Base-by-base conservation (phyloP, 2,113 vertebrate genomes). In the Rostratula benghalensis region DNA sequence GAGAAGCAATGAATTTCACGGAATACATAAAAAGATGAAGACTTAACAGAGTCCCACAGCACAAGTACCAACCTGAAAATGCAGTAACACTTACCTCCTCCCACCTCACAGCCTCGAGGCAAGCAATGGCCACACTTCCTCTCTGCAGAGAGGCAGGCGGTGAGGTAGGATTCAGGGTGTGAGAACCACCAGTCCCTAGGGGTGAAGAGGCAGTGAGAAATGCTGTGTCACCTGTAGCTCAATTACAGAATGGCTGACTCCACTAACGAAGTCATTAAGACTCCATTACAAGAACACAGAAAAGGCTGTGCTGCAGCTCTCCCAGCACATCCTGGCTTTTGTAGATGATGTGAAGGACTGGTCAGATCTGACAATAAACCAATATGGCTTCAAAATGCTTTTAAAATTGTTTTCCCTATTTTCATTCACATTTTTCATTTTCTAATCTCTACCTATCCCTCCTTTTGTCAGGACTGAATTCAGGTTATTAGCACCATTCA, bases 111-210 rank as follows among this genome's bases (percentile, higher is more conserved):
- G 61, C 30, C 56, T 23, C 0, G 1, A 15, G 7, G 15, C 25
- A 35, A n/a, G 35, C 1, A 4, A 22, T 31, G 2, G 4, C 20
- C 68, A 27, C 2, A 0, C 24, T 15, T 57, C 9, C 11, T 56
- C 9, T 33, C 21, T 35, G 2, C 0, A 7, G 23, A 31, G 79
- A 31, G 25, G 67, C 5, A 45, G 45, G 31, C 50, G 21, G 4
- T 11, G 76, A n/a, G 30, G 45, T 19, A 21, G 45, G 25, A 27
- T 57, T 20, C 19, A 4, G 71, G 25, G 8, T 12, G 69, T 27
- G 61, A 20, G n/a, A 3, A 1, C n/a, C 43, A 50, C 21, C 41
- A 70, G 61, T 15, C 50, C 15, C 41, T 15, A 41, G 45, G 45
- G 41, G 60, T 16, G 41, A 67, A 65, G 13, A 27, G 54, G 37